Conservation (phyloP, 2,113 vertebrate genomes). For the Buteo buteo region DNA sequence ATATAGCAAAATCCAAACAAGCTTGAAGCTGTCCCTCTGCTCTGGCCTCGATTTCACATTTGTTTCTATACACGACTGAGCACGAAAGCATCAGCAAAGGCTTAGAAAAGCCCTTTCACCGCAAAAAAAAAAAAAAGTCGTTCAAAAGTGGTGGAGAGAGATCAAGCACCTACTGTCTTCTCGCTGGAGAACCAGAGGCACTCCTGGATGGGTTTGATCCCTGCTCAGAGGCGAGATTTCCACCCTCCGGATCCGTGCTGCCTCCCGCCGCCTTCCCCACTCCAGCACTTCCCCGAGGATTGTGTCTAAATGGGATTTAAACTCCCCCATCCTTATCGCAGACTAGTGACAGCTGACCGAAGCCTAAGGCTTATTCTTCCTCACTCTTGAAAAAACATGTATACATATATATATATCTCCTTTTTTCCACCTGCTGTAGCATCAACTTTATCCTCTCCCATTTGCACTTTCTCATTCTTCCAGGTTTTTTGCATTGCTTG, state of each 20-base stretch:
- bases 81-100: background rate
- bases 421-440: background rate
- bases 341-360: background rate
- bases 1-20: background rate
- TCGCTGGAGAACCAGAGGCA: background rate
- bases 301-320: constrained; percentile 28
- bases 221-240: background rate
- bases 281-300: background rate
- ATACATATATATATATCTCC: background rate
- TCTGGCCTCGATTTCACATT: background rate
- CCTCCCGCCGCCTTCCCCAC: background rate
- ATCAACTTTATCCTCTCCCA: background rate
- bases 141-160: background rate
- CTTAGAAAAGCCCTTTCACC: background rate
- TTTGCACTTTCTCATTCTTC: background rate
- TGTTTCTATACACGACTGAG: background rate
- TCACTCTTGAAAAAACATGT: background rate
- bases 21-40: background rate
- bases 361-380: constrained; percentile 8
- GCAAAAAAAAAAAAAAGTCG: background rate
- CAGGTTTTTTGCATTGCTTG: background rate
- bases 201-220: background rate
- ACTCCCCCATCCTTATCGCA: background rate
- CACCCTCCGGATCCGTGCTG: background rate
- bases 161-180: background rate